Evolutionary conservation across 2,797 vertebrate genomes (phyloP), one percentile per base, ranked within the genome.

Genomic region (Rhynchotus rufescens): DNA sequence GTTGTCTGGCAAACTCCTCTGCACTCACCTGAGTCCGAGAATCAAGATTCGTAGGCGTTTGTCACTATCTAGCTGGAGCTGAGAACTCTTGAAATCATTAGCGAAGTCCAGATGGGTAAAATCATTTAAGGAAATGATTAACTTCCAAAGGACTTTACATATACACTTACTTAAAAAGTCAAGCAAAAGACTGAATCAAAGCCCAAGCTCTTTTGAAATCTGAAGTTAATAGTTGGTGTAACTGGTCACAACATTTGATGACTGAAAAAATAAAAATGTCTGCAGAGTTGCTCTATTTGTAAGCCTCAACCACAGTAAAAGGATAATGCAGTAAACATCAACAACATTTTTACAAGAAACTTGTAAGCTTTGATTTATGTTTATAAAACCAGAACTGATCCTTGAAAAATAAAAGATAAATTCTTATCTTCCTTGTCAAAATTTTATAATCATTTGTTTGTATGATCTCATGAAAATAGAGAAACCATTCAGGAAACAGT

Each of bases 371-470:
- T 84, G 71, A 80, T 78, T 75, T 68, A 3, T 0, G 2, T 82
- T 76, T 84, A 59, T 73, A 69, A 78, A 89, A 60, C 21, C 38
- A 80, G 40, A 26, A 16, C 32, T 90, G 67, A 87, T 23, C 7
- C 4, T 13, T 65, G 13, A 80, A 88, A 93, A 94, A 67, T 56
- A 42, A 57, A 94, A 83, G 10, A 83, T 17, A 3, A 82, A 51
- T 23, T 67, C 38, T 65, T 44, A 42, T 84, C 72, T 81, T 73
- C 20, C 45, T 49, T 44, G 23, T 86, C 51, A 91, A 79, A 45
- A 14, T 42, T 93, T 82, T 92, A 75, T 28, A 80, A 57, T 80
- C 23, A 36, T 16, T 38, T 59, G 4, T 32, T 88, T 84, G 45
- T 71, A 5, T 21, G 23, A 36, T 60, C 44, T 78, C 36, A 45